Evolutionary conservation across 2,113 vertebrate species (phyloP), one percentile per base, ranked within the genome.

Genomic region (Rhinoderma darwinii): DNA sequence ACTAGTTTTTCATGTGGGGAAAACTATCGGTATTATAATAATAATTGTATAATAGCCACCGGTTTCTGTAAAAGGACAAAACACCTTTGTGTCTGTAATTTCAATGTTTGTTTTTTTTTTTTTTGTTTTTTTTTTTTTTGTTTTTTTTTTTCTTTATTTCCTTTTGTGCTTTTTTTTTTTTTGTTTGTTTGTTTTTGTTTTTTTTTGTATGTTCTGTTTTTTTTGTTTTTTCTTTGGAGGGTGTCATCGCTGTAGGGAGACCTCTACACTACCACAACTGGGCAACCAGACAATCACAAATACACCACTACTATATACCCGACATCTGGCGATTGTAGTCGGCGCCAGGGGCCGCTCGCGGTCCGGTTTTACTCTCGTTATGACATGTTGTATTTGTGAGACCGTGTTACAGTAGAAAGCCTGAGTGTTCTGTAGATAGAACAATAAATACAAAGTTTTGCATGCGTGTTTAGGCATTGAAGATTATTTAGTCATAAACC

Each of bases 51-150:
- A 81, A 30, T 72, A 73, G 68, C 47, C 66, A 50, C 66, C 54
- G 27, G 18, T 87, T 81, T 87, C 78, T 82, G 66, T 82, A 82
- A 43, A 87, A 87, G 85, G 78, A 87, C 85, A 87, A 87, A 73
- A 74, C 78, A 72, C 47, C n/a, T n/a, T 37, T 4, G 35, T 43
- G 50, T 75, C 50, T 39, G 66, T 84, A n/a, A 54, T 39, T 39
- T 30, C 25, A 35, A 20, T 18, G 47, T 75, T 5, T 41, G 41
- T 20, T 50, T 84, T 54, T 50, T 47, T 82, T 63, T 68, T 82
- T 20, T 22, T 27, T 82, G 32, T 68, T n/a, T 3, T 61, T 5
- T 70, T n/a, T n/a, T n/a, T n/a, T n/a, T n/a, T n/a, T n/a, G n/a
- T n/a, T n/a, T n/a, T n/a, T n/a, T n/a, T n/a, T n/a, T n/a, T n/a